Conservation (phyloP, 1,140 invertebrate genomes). For the Ridgeia piscesae region DNA sequence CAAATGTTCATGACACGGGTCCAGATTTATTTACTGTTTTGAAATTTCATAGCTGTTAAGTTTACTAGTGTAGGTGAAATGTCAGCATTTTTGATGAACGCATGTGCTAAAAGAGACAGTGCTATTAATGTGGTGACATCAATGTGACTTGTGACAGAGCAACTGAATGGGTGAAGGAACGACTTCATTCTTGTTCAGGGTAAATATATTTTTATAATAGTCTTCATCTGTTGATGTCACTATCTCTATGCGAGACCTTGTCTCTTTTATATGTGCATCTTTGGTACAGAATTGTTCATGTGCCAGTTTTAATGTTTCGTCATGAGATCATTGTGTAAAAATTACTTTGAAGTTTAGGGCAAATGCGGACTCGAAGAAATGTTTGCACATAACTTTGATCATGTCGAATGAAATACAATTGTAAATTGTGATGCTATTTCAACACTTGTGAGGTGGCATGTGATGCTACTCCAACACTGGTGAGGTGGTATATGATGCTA, state of each 20-base stretch:
- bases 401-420: not conserved
- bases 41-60: not conserved
- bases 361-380: not conserved
- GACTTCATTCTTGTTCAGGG: not conserved
- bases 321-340: not conserved
- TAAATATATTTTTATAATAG: conserved; percentile 2
- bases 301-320: not conserved
- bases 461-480: not conserved
- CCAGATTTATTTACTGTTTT: not conserved
- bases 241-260: not conserved
- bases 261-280: not conserved
- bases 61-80: not conserved
- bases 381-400: not conserved
- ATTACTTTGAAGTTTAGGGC: not conserved
- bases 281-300: not conserved
- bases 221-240: not conserved
- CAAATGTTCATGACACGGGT: not conserved
- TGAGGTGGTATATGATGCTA: not conserved
- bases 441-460: not conserved
- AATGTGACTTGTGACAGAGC: not conserved
- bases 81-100: not conserved
- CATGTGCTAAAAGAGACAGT: not conserved
- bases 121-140: not conserved
- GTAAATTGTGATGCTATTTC: not conserved
- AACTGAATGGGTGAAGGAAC: not conserved